Percentiles rank a stretch among this genome's conserved stretches.
phyloP scores from a whole-genome alignment of 2,888 invertebrate genomes.

The Cheilosia vernalis region DNA sequence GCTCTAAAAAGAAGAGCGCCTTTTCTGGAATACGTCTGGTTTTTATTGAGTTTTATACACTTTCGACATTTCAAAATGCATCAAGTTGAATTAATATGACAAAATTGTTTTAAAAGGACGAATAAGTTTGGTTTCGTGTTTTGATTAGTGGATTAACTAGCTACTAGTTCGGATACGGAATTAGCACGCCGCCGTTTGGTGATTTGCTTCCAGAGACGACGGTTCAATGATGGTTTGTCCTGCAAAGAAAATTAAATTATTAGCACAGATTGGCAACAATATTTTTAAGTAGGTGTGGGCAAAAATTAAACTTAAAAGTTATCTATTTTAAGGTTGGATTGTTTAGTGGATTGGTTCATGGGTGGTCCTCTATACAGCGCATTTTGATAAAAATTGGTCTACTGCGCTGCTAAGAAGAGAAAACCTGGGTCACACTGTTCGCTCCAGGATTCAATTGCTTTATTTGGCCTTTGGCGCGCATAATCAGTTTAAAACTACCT shows the following conservation, averaged over 20 bases:
- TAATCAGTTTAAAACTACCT: too few relatives aligned
- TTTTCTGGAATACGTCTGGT: constrained; percentile 32
- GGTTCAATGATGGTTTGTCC: constrained; percentile 91
- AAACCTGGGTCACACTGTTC: too few relatives aligned
- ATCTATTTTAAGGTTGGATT: too few relatives aligned
- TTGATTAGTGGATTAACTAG: constrained; percentile 78
- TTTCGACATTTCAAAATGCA: not conserved
- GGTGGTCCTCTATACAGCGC: too few relatives aligned
- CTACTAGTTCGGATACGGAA: constrained; percentile 82
- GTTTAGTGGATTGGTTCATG: too few relatives aligned
- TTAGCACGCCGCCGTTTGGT: constrained; percentile 88
- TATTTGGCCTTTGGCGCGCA: too few relatives aligned
- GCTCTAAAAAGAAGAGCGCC: constrained; percentile 13
- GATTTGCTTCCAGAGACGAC: constrained; percentile 92
- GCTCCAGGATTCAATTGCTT: too few relatives aligned
- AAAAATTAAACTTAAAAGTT: too few relatives aligned
- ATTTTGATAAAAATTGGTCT: too few relatives aligned
- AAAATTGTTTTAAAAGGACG: constrained; percentile 40
- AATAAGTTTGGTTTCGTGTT: constrained; percentile 6
- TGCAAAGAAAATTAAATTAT: constrained; percentile 82
- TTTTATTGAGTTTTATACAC: constrained; percentile 19
- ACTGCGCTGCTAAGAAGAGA: too few relatives aligned
- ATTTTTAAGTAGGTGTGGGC: too few relatives aligned
- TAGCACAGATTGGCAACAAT: not conserved
- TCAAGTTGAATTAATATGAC: not conserved